Base-by-base conservation (phyloP, 2,113 vertebrate genomes). In the Chascanopsetta lugubris region DNA sequence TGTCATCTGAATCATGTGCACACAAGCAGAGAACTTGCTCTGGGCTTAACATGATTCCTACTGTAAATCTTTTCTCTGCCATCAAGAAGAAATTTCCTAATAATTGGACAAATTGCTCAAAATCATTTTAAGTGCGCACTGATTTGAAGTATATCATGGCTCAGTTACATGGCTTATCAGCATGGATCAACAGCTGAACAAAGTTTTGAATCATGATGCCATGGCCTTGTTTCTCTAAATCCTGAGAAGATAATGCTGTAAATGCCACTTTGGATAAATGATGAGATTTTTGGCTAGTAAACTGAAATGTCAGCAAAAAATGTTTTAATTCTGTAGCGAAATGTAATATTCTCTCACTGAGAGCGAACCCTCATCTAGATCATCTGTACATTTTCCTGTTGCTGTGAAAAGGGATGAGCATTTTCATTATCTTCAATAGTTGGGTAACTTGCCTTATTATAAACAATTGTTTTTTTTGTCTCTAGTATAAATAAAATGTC, bases 1-100 rank as follows among this genome's bases (percentile, higher is more conserved):
- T 56, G 55, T 60, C 78, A 64, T 63, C 57, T 77, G 59, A 75
- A 73, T 80, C 49, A 63, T 61, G 55, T 68, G 48, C 68, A 70
- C 27, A 11, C 18, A 21, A 67, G 40, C 34, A 29, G 56, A 57
- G 63, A 15, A 36, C 73, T 64, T 51, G 57, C 27, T 70, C 50
- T 17, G 36, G 46, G 61, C 24, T 48, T 81, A 43, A 65, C 71
- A 70, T 63, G 29, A 70, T 59, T 66, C 27, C 66, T 25, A 69
- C 60, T 68, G 58, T 70, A 71, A 76, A 61, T 80, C 15, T 24
- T 47, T 30, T 61, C 58, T 27, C 18, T 50, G 20, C 45, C 53
- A 53, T 40, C 3, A 40, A 45, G 72, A 49, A 58, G 9, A 65
- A 60, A 70, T 51, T 32, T 24, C 9, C 46, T 51, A 63, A 43